Conservation (phyloP, 2,888 invertebrate species). For the Aleiodes testaceus region DNA sequence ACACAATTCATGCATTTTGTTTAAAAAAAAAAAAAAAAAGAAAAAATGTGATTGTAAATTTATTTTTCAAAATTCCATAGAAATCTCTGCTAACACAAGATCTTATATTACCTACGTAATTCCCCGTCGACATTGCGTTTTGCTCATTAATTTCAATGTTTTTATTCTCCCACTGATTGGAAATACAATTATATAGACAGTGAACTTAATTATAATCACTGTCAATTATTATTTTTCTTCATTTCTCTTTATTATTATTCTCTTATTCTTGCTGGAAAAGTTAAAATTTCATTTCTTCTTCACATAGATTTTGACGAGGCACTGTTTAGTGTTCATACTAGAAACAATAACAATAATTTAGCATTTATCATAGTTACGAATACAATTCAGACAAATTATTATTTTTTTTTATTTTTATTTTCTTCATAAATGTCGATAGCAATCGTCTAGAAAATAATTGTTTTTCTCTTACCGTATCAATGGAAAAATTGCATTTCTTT, state of each 20-base stretch:
- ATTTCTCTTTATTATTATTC: constrained; percentile 48
- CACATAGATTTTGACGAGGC: constrained; percentile 70
- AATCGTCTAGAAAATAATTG: constrained; percentile 61
- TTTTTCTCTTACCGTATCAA: constrained; percentile 57
- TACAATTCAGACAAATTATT: neutral
- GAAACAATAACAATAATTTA: constrained; percentile 67
- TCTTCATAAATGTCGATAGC: constrained; percentile 13
- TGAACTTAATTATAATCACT: constrained; percentile 57
- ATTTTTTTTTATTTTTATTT: constrained; percentile 6
- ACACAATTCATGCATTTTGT: constrained; percentile 1
- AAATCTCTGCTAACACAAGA: constrained; percentile 16
- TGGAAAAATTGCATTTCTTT: constrained; percentile 45
- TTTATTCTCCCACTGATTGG: constrained; percentile 31
- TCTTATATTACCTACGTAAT: constrained; percentile 6
- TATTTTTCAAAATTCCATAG: neutral
- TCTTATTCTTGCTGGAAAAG: constrained; percentile 32
- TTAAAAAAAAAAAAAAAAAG: too few relatives aligned
- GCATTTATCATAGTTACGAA: constrained; percentile 38
- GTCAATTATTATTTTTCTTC: constrained; percentile 27
- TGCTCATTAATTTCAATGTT: constrained; percentile 14
- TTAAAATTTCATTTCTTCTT: constrained; percentile 52
- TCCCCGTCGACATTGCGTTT: constrained; percentile 26
- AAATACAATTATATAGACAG: constrained; percentile 59
- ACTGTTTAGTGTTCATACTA: constrained; percentile 69
- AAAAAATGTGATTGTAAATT: neutral